Percentiles rank a stretch among this genome's conserved stretches.
phyloP scores from a whole-genome alignment of 2,888 invertebrate genomes.

The Dasypolia templi region DNA sequence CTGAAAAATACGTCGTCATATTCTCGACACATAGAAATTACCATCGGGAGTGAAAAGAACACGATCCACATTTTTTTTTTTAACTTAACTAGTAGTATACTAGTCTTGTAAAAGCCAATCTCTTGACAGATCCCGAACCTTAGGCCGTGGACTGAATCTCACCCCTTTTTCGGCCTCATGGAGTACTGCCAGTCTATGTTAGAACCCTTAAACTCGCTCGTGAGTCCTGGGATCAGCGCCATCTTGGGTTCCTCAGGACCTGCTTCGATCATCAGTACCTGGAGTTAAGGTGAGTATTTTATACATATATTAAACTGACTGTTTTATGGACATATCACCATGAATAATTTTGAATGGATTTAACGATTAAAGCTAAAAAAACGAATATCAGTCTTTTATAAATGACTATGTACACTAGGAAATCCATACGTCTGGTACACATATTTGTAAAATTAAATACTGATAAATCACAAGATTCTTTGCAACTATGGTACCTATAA shows the following conservation, averaged over 20 bases:
- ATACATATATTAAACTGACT: background rate
- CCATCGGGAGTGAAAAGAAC: background rate
- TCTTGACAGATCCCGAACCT: conserved; percentile 62
- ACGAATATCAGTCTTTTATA: background rate
- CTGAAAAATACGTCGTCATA: too few species aligned
- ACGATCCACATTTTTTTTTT: background rate
- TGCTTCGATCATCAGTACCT: conserved; percentile 85
- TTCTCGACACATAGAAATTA: too few species aligned
- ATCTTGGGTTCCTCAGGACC: conserved; percentile 86
- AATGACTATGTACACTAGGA: background rate
- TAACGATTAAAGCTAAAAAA: background rate
- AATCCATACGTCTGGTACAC: background rate
- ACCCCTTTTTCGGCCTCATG: conserved; percentile 87
- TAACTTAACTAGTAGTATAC: background rate
- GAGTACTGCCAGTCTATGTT: conserved; percentile 84
- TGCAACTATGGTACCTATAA: background rate
- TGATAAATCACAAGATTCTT: background rate
- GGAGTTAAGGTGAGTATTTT: conserved; percentile 2
- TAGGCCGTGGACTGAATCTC: conserved; percentile 57
- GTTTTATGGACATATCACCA: background rate
- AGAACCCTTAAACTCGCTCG: conserved; percentile 85
- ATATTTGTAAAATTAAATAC: background rate
- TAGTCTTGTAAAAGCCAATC: conserved; percentile 43
- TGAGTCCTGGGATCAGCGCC: conserved; percentile 84
- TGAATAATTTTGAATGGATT: background rate